Percentiles rank a stretch among this genome's conserved stretches.
These are phyloP conservation scores for Oegoconia quadripuncta DNA, from an alignment of 2,888 invertebrate species.

Conservation along the genomic window DNA sequence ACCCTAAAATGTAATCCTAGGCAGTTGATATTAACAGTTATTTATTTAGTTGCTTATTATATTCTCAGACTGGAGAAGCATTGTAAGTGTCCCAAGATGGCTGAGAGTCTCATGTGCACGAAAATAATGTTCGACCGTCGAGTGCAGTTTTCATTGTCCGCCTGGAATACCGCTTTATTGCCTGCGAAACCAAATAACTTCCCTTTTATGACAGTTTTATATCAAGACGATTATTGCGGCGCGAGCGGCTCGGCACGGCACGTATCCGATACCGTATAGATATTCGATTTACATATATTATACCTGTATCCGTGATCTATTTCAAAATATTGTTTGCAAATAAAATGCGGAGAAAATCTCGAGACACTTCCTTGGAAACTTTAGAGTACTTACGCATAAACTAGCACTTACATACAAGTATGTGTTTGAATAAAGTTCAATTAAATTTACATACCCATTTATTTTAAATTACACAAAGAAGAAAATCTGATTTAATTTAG, in stretches of 20 bases:
- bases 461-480: too few species aligned
- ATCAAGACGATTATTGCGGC: conserved; percentile 52
- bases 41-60: background rate
- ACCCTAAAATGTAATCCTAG: background rate
- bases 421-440: too few species aligned
- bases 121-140: conserved; percentile 25
- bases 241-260: conserved; percentile 15
- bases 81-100: conserved; percentile 15
- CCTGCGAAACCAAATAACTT: conserved; percentile 69
- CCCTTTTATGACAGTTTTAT: conserved; percentile 65
- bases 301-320: conserved; percentile 5
- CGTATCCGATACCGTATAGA: conserved; percentile 2
- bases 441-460: too few species aligned
- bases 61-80: conserved; percentile 7
- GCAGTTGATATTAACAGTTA: background rate
- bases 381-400: too few species aligned
- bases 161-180: conserved; percentile 64
- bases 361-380: too few species aligned
- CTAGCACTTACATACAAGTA: too few species aligned
- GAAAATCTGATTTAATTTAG: too few species aligned
- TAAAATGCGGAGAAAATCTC: background rate
- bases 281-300: conserved; percentile 15
- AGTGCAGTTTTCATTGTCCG: conserved; percentile 67
- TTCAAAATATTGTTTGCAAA: background rate
- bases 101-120: conserved; percentile 18